These are phyloP conservation scores for Danaus chrysippus DNA, from an alignment of 2,888 invertebrate genomes.

Conservation along the genomic window DNA sequence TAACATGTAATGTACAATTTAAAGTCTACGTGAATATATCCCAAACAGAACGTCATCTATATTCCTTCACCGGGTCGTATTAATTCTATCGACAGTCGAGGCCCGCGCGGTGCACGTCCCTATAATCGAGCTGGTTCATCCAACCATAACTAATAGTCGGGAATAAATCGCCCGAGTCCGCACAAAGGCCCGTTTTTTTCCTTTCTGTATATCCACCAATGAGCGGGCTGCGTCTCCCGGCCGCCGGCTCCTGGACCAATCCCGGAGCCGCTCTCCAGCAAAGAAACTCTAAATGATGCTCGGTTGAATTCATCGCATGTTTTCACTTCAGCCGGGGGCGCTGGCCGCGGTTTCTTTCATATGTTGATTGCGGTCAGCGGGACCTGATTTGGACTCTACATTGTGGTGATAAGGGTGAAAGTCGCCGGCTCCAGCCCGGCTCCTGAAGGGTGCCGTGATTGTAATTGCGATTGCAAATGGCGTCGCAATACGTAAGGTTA, in stretches of 20 bases:
- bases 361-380: constrained; percentile 30
- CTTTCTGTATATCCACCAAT: constrained; percentile 57
- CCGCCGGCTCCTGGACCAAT: constrained; percentile 55
- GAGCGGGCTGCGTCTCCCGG: constrained; percentile 39
- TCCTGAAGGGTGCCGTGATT: constrained; percentile 47
- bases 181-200: constrained; percentile 67
- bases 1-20: no score
- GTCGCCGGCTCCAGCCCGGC: constrained; percentile 15
- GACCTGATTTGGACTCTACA: constrained; percentile 44
- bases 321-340: constrained; percentile 59
- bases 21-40: no score
- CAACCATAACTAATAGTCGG: constrained; percentile 76
- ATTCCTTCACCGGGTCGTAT: no score
- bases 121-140: constrained; percentile 38
- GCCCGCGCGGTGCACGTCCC: constrained; percentile 9
- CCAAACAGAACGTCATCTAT: not conserved
- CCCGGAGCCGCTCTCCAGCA: constrained; percentile 49
- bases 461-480: constrained; percentile 74
- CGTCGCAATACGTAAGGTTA: constrained; percentile 59
- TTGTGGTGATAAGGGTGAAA: constrained; percentile 31
- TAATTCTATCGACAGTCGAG: constrained; percentile 14
- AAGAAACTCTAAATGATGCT: constrained; percentile 70
- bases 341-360: constrained; percentile 56
- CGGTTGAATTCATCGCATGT: constrained; percentile 58
- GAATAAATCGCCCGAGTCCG: constrained; percentile 67